Base-by-base conservation (phyloP, 2,797 vertebrate species). In the Dendrocincla tyrannina region DNA sequence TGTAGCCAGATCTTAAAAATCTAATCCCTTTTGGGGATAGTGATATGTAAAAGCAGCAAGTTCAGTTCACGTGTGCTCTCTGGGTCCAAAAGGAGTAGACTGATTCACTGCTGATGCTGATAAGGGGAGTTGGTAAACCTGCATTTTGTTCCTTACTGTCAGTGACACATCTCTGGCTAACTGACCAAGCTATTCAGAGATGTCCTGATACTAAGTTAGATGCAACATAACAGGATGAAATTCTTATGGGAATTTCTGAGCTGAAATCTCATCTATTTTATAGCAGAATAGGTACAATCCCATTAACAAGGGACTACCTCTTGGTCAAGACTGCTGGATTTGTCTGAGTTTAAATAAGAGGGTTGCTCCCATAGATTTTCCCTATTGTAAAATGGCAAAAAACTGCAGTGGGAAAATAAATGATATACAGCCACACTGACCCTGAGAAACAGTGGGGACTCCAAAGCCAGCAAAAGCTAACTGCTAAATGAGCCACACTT, bases 21-120 rank as follows among this genome's bases (percentile, higher is more conserved):
- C 56, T 89, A 75, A 88, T 86, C 32, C 56, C 42, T 87, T 92
- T 81, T 74, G 93, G 63, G 86, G 76, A 52, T 7, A 77, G 70
- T 32, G 87, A 80, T 52, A 83, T 89, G 72, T 18, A 70, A 92
- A 92, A 77, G 33, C 60, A 93, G 32, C 33, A 76, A 64, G 33
- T 89, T 91, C 33, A 81, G 39, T 50, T 68, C 28, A 18, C 13
- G 19, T 42, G 27, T 19, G 18, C 7, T 67, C 47, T n/a, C 80
- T 35, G 41, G n/a, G 60, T 49, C 60, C 72, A 70, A 42, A 2
- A 63, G 59, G 13, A 75, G 33, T 1, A 67, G 70, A 32, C 22
- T 60, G 68, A 77, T 80, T 68, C 72, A 62, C 25, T 2, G 6
- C 32, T 56, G 58, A 15, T 60, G 87, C 46, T 62, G 68, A 53